Base-by-base conservation (phyloP, 2,797 vertebrate genomes). In the Otus scops region DNA sequence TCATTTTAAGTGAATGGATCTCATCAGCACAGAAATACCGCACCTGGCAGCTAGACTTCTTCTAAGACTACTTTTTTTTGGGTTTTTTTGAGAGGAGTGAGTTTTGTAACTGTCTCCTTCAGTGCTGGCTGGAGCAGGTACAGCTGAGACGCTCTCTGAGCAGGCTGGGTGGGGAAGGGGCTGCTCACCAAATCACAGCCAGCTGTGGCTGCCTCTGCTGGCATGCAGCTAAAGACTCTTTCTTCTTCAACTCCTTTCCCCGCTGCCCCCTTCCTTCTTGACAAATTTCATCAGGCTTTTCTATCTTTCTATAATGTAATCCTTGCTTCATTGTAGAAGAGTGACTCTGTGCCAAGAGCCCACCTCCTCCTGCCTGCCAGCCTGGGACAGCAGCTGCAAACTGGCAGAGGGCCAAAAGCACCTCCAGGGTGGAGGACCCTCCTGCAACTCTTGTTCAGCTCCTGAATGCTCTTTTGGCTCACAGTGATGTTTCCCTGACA, bases 221-320 rank as follows among this genome's bases (percentile, higher is more conserved):
- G 30, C 69, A 51, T 4, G 1, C 34, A 41, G 13, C 67, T 80
- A 13, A n/a, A 22, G 53, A 11, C 13, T 74, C 19, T 41, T 74
- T 54, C 63, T 85, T 60, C 57, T 77, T 78, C 69, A 18, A 2
- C 57, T 78, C 45, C 51, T 74, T 64, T 36, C 20, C 23, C 6
- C 0, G 20, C 3, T 2, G 3, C 11, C 43, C 15, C n/a, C 16
- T 70, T 77, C 32, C 30, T 70, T 60, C 65, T 63, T 64, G 23
- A 30, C 3, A 1, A 59, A 59, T 93, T 73, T 50, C 22, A 47
- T 73, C 39, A 48, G 36, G 17, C 13, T 81, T 81, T 85, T 61
- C 30, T 21, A 2, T 36, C 75, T 48, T 50, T 74, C 48, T 68
- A 2, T 54, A 24, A 23, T 0, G 0, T 36, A 51, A 22, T 9